A percentile compares a stretch with the other conserved stretches of the same genome.
Conservation (phyloP, 2,113 vertebrate species). For the Ondatra zibethicus region DNA sequence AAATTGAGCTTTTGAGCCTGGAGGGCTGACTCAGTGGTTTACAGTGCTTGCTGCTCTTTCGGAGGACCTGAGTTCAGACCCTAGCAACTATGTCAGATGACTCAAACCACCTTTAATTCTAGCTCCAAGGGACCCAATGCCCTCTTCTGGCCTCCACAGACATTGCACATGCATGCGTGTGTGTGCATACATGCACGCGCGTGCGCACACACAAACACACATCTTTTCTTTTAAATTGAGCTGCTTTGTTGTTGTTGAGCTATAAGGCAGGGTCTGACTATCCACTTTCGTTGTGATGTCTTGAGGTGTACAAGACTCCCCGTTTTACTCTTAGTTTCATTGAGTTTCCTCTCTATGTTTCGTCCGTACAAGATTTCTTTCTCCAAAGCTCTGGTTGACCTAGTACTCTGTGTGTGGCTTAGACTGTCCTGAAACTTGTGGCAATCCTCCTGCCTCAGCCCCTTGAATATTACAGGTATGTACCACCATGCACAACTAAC, state of each 20-base stretch:
- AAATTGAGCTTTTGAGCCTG: neutral
- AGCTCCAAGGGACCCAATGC: neutral
- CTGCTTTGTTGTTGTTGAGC: neutral
- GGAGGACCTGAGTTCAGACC: neutral
- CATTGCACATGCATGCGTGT: neutral
- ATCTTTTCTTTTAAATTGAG: neutral
- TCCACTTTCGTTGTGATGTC: neutral
- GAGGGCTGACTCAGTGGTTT: neutral
- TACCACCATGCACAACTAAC: neutral
- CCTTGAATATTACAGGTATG: neutral
- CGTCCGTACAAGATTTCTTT: neutral
- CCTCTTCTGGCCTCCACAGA: neutral
- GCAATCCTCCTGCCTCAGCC: neutral
- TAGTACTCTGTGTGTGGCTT: neutral
- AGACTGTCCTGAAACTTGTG: neutral
- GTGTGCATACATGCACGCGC: fast-evolving
- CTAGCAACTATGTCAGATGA: neutral
- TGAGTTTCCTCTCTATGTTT: neutral
- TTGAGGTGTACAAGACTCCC: neutral
- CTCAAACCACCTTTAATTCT: neutral
- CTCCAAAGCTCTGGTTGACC: neutral
- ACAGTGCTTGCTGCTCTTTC: neutral
- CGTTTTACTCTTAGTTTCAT: neutral
- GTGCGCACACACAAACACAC: neutral
- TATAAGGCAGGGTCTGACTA: neutral